Evolutionary conservation across 64 coral and sea anemone genomes (phyloP).

Genomic region (Anthopleura sola): DNA sequence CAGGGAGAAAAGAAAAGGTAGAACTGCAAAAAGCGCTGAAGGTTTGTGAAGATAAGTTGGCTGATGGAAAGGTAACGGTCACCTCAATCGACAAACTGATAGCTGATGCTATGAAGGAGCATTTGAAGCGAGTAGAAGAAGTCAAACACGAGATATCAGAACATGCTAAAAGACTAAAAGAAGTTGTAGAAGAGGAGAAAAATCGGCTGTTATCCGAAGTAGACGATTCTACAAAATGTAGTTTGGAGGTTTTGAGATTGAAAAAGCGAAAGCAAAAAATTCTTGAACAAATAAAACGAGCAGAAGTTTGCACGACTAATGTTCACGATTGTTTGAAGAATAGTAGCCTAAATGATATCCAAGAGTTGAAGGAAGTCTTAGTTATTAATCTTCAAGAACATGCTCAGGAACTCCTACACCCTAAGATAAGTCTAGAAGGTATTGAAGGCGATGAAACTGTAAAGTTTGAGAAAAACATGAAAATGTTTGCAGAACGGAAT

Average conservation of each 20-base stretch:
- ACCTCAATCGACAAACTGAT: not conserved
- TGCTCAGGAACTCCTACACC: not conserved
- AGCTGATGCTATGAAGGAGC: not conserved
- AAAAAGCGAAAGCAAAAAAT: not conserved
- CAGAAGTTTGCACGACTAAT: not conserved
- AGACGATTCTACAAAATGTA: not conserved
- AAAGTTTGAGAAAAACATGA: not conserved
- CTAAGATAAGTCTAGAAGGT: not conserved
- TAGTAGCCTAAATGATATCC: not conserved
- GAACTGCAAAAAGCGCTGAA: constrained; percentile 1
- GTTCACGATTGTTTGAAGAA: not conserved
- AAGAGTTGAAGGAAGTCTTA: not conserved
- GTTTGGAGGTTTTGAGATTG: not conserved
- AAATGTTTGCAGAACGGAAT: not conserved
- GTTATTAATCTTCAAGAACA: not conserved
- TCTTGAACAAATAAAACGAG: not conserved
- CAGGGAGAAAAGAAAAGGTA: constrained; percentile 6
- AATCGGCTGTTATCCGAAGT: not conserved
- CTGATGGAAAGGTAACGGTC: not conserved
- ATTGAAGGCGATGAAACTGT: not conserved
- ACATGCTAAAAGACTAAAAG: not conserved
- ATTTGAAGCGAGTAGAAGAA: not conserved
- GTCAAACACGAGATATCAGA: not conserved
- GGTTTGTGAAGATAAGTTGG: not conserved
- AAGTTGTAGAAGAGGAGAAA: not conserved